Base-by-base conservation (phyloP, 35 echinoderm and acorn worm species). In the Ophioderma brevispina region DNA sequence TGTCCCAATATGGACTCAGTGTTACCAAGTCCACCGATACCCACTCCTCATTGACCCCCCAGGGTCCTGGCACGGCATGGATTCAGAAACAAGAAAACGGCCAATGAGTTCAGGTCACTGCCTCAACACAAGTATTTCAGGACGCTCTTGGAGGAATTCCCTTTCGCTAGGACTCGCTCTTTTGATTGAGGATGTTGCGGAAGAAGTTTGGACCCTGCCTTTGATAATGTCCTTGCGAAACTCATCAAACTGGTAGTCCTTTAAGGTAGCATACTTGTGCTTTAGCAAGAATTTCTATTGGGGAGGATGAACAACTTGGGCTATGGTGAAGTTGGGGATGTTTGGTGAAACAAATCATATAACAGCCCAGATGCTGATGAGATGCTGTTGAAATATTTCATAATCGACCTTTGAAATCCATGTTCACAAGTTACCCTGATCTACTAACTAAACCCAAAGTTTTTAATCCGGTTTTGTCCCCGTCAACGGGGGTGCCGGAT, bases 201-300 rank as follows among this genome's bases (percentile, higher is more conserved):
- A 99, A 70, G 97, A 99, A 82, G n/a, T n/a, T 76, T 99, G 35
- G 97, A 99, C 84, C 97, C 97, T 33, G 97, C 97, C 11, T 43
- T 99, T 28, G 97, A 99, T 81, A 99, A 99, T 86, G 97, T 99
- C 31, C 88, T 99, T 43, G 97, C 95, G 91, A 99, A 99, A 63
- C 95, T 99, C 82, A 99, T 99, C 39, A 99, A 99, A 55, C 97
- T 80, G 97, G 97, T 1, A 91, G 86, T 36, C 95, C 97, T n/a
- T 99, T 78, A 41, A 99, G 95, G 41, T n/a, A n/a, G n/a, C n/a
- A n/a, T n/a, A n/a, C n/a, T n/a, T n/a, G n/a, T n/a, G n/a, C n/a
- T n/a, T n/a, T n/a, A n/a, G n/a, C n/a, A n/a, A n/a, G n/a, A n/a
- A n/a, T n/a, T n/a, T n/a, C n/a, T n/a, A n/a, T n/a, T n/a, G n/a